Base-by-base conservation (phyloP, 2,113 vertebrate genomes). In the Tyrannus savana region DNA sequence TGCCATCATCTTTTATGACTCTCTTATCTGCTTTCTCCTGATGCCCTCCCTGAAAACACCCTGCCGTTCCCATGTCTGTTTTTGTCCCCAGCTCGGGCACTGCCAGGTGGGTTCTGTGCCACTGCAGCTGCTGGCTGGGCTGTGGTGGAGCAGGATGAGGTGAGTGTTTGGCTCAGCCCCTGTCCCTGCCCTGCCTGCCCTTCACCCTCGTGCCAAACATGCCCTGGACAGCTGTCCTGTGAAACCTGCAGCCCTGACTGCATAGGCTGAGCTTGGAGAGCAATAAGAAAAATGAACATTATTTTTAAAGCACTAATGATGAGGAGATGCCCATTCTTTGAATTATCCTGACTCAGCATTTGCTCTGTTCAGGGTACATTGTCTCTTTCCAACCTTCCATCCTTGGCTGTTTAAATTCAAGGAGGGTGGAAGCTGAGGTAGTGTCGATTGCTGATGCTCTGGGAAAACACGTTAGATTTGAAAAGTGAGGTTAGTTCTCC, bases 21-120 rank as follows among this genome's bases (percentile, higher is more conserved):
- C 19, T 25, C 5, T 39, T 3, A 16, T 6, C 39, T 69, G 15
- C 50, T 56, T 77, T 81, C 5, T 44, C 21, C 2, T 4, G 2
- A 9, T 53, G 53, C 17, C 15, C 8, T 56, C 16, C 17, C 12
- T 64, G 44, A 24, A n/a, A 4, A 5, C 19, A 31, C 0, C 18
- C 19, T 1, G 0, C 7, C 8, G 0, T 58, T 74, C n/a, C n/a
- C 16, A 6, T 0, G 1, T 30, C 23, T 31, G 2, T 7, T 49
- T 41, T 28, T 41, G 75, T 31, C 35, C 62, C 21, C 19, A 3
- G 21, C 47, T 41, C 22, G 12, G 67, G 17, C 17, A 2, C 9
- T 53, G 66, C 46, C n/a, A 0, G 2, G 0, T 3, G 27, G 19
- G 7, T 4, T 19, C 69, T 4, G 7, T 10, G 9, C 28, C 30